Base-by-base conservation (phyloP, 2,888 invertebrate species). In the Chrysodeixis includens region DNA sequence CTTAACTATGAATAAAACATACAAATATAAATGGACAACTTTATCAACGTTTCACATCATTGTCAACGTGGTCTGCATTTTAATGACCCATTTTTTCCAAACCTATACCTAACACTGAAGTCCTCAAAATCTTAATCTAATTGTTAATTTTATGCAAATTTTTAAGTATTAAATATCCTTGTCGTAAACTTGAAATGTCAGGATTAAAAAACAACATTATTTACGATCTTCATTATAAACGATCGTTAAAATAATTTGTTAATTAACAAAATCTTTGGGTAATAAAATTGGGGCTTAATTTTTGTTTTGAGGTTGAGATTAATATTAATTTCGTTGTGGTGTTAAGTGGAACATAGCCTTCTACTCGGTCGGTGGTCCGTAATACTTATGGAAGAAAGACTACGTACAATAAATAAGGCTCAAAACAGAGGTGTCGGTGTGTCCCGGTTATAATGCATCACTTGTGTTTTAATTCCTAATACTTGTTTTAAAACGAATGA, bases 351-450 rank as follows among this genome's bases (percentile, higher is more conserved):
- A 72, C 66, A 69, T 49, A 82, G 78, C 76, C 56, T 79, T 78
- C 84, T 77, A 76, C 85, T 71, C 86, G 40, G 86, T 84, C 86
- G 91, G 91, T 91, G 91, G 91, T 91, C 91, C 82, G 65, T 72
- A 69, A 77, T 84, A 83, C 86, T 83, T 86, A 84, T 76, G 81
- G 86, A 82, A 87, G 84, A 86, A 88, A 85, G 81, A 82, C 81
- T 83, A 84, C 79, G 84, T 88, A 88, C 87, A 81, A 89, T 90
- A 90, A 88, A 89, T 90, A 89, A 87, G 82, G 70, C 72, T 86
- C 74, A 74, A 87, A 86, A 88, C 86, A 87, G 86, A 89, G 87
- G 90, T 89, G 90, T 86, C 85, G 72, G 81, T 40, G 88, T 84
- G 84, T 82, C 86, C 86, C 88, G 82, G 80, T 76, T 82, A 79